Base-by-base conservation (phyloP, 2,113 vertebrate species). In the Scartelaos histophorus region DNA sequence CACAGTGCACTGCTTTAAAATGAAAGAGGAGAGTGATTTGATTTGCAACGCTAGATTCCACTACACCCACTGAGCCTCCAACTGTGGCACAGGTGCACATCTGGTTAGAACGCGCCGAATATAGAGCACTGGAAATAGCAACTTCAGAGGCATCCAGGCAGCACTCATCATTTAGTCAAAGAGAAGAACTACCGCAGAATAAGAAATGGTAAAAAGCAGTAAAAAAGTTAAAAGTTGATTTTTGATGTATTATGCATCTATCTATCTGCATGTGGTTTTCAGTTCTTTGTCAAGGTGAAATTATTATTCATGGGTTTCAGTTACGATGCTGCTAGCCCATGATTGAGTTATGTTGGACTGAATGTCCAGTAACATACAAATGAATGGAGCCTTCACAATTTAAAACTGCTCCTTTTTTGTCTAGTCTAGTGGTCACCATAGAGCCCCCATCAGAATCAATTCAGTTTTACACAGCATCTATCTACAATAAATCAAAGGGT, bases 11-110 rank as follows among this genome's bases (percentile, higher is more conserved):
- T 11, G 49, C 66, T 66, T 60, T 71, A 62, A 74, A 71, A 69
- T 49, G 57, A 71, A 70, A 64, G 4, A 72, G 47, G 24, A 17
- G 65, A 65, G 73, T 66, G 46, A 70, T 75, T 75, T 64, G 19
- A 75, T 80, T 80, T 69, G 46, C 61, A 11, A 47, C 57, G 61
- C 49, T 70, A 66, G 57, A 34, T 66, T 19, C 68, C 15, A 43
- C 64, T 66, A 43, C 78, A 65, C 68, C 74, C 71, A 66, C 76
- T 70, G 71, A 45, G n/a, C 60, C 51, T 70, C 19, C 57, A 65
- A 69, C 68, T 67, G 47, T 62, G 58, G 54, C 49, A 72, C 66
- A 73, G 69, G 75, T 81, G 15, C 43, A 78, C 73, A 45, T 62
- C 16, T 73, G 53, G 21, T 13, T 46, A 62, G 21, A 73, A 69